Evolutionary conservation across 2,113 vertebrate species (phyloP), one percentile per base, ranked within the genome.

Genomic region (Psammodynastes pulverulentus): DNA sequence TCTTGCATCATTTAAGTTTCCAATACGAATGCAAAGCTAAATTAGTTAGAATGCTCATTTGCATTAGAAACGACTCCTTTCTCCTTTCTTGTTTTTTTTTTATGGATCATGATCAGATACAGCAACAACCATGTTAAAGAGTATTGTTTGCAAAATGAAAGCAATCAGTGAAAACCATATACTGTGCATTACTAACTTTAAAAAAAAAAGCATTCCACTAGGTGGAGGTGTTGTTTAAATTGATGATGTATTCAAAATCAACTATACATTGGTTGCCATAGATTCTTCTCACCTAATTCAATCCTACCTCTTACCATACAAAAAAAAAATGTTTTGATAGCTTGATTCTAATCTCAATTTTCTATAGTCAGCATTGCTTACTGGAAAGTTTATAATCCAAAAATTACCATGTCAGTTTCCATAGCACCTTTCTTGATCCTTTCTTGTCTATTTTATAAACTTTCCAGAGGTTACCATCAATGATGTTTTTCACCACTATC

Each of bases 171-270:
- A 52, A 54, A 4, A 3, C 19, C 13, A 54, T 53, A 19, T 54
- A 54, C 5, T 54, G 23, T 84, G 48, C n/a, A 85, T 56, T 56
- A 46, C 12, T n/a, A 29, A 43, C 17, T 84, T 24, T 8, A 3
- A 24, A 45, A 17, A 48, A 45, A 17, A 46, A 19, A 89, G 56
- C 92, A 94, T 92, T 8, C 97, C 97, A 96, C 96, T 96, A 98
- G 98, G 96, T 98, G 97, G 97, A 95, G 96, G 96, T 96, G 94
- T 96, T 97, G 97, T 62, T 95, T 96, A 96, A 97, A 95, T 91
- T 90, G 95, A 91, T 92, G 95, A 52, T 86, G 88, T 89, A 84
- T 26, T 93, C n/a, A 45, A 29, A 1, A 23, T 19, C 0, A 62
- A 43, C 84, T 49, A 29, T 24, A 87, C 94, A 85, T 21, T 9